Evolutionary conservation across 2,888 invertebrate genomes (phyloP), one percentile per base, ranked within the genome.

Genomic region (Diachrysia chrysitis): DNA sequence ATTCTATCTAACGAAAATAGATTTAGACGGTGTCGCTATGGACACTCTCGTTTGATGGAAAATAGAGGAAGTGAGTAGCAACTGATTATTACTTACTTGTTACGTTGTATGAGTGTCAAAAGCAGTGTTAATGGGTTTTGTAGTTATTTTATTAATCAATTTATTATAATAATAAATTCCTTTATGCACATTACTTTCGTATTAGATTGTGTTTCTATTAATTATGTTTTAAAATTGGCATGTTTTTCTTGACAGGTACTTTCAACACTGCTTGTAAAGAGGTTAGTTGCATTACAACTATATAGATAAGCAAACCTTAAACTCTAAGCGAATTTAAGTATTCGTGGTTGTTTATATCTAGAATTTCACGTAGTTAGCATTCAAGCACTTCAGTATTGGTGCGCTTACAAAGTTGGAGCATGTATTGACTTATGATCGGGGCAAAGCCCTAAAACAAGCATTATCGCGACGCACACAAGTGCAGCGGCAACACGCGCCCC

Each of bases 361-460:
- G 75, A 83, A 78, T 85, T 79, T 58, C 64, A 63, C 70, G 59
- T 54, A 76, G 78, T 73, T 79, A 71, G 75, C 81, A 74, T 82
- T 83, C 72, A 69, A 75, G 66, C 66, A 73, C 77, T 75, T 75
- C 71, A 69, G 69, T 81, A 66, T 72, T 72, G 78, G 70, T 76
- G 78, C 75, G 81, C 79, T 79, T 73, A 74, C 72, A 81, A 86
- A 85, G 79, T 81, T 78, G 73, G 79, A 76, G 73, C 83, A 85
- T 86, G 88, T 92, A 94, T 94, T 94, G 94, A 94, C 94, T 94
- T 93, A 92, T 92, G 94, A 95, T 95, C 94, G 92, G 90, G 89
- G 90, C 93, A 92, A 91, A 92, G 92, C 93, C 92, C 92, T 93
- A 93, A 92, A 93, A 92, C 93, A 91, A 92, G 89, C 91, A 93